These are phyloP conservation scores for Lemur catta DNA, from an alignment of 2,797 vertebrate genomes.

Conservation along the genomic window DNA sequence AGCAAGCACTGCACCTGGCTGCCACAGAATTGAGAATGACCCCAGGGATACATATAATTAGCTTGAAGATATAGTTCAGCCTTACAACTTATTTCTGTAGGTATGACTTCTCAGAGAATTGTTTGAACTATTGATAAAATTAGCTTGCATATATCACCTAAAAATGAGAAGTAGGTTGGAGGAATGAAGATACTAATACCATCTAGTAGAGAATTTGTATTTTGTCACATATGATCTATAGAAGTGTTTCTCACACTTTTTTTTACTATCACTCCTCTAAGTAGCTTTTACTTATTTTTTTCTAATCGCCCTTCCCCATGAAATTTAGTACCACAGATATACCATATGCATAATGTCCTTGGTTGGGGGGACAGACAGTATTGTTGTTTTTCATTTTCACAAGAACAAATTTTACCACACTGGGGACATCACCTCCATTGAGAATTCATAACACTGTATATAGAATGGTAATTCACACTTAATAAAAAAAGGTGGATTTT, in stretches of 20 bases:
- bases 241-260: not conserved
- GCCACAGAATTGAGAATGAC: too few relatives aligned
- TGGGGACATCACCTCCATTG: not conserved
- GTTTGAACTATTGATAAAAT: not conserved
- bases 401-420: not conserved
- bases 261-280: not conserved
- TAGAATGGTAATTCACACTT: not conserved
- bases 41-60: not conserved
- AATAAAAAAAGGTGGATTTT: not conserved
- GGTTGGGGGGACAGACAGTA: too few relatives aligned
- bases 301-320: not conserved
- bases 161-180: not conserved
- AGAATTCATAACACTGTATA: not conserved
- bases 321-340: not conserved
- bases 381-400: not conserved
- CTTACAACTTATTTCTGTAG: not conserved
- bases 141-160: not conserved
- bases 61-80: not conserved
- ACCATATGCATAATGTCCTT: not conserved
- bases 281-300: not conserved
- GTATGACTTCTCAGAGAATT: not conserved
- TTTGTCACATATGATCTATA: not conserved
- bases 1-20: too few relatives aligned
- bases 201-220: not conserved
- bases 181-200: not conserved